Base-by-base conservation (phyloP, 1,140 invertebrate species). In the Heliothis virescens region DNA sequence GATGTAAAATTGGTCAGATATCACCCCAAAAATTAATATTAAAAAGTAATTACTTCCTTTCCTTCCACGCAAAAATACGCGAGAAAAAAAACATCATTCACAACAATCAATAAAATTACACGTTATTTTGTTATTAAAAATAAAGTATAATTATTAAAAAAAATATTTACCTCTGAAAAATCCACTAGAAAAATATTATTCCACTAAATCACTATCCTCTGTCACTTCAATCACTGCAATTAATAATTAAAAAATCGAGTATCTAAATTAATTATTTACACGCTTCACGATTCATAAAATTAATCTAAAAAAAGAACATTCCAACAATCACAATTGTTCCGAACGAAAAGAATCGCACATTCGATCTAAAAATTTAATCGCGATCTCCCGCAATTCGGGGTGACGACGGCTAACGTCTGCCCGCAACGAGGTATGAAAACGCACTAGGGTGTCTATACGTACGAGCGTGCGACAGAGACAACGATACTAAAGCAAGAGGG, bases 391-490 rank as follows among this genome's bases (percentile, higher is more conserved):
- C 52, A 67, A 80, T 21, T 48, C 48, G 57, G 77, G 13, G 57
- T 12, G 63, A 55, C 67, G 71, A 21, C 60, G 3, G 34, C 41
- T 34, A 57, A 67, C 79, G 57, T 80, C 74, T 86, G 88, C 82
- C 83, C 85, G 73, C 52, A 77, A 53, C 65, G 83, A 82, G 62
- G 82, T 79, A 83, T 85, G 80, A 83, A 87, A 92, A 88, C 89
- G 87, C 87, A 92, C 90, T 92, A 86, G 86, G 84, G 87, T 89
- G 82, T 82, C 75, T 81, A 80, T 83, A 76, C 84, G 82, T 82
- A 59, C 81, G 80, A 72, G 75, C 47, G 86, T 79, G 87, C 74
- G 83, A 88, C 83, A 67, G 86, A 86, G 89, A 88, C 82, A 85
- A 79, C 78, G 41, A 80, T 77, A 87, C 52, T 82, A 81, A 84